Percentiles rank a stretch among this genome's conserved stretches.
phyloP scores from a whole-genome alignment of 2,888 invertebrate genomes.

The Ypsolopha sequella region DNA sequence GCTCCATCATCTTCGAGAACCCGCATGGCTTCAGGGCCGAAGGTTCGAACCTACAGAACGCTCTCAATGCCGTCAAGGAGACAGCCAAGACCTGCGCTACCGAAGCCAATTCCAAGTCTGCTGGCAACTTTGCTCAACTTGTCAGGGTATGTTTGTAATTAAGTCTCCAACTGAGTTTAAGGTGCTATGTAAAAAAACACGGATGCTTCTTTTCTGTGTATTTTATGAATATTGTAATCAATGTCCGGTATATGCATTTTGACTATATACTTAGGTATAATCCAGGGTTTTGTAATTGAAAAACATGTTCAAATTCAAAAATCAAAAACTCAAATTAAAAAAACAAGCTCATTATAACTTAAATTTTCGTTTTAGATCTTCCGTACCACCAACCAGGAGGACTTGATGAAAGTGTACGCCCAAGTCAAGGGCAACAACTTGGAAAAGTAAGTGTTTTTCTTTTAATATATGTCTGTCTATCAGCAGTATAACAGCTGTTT shows the following conservation, averaged over 20 bases:
- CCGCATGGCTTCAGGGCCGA: slow-evolving; percentile 67
- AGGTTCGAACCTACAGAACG: slow-evolving; percentile 65
- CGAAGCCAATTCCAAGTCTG: slow-evolving; percentile 76
- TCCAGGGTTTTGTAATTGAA: not conserved
- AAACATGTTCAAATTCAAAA: too few relatives aligned
- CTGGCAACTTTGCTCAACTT: slow-evolving; percentile 75
- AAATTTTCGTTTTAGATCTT: slow-evolving; percentile 65
- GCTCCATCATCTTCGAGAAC: slow-evolving; percentile 80
- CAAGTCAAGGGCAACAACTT: slow-evolving; percentile 72
- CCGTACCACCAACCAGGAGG: slow-evolving; percentile 75
- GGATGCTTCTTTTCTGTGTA: too few relatives aligned
- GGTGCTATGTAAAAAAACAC: too few relatives aligned
- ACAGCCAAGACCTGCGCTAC: slow-evolving; percentile 71
- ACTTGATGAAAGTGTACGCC: slow-evolving; percentile 76
- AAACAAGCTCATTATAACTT: too few relatives aligned
- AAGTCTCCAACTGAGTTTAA: too few relatives aligned
- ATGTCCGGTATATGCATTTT: not conserved
- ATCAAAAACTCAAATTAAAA: too few relatives aligned
- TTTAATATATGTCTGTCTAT: slow-evolving; percentile 11
- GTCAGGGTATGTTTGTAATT: slow-evolving; percentile 56
- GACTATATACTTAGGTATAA: not conserved
- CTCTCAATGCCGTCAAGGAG: slow-evolving; percentile 71
- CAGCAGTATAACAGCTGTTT: slow-evolving; percentile 30
- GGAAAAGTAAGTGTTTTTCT: slow-evolving; percentile 57
- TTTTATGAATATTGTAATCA: not conserved